Base-by-base conservation (phyloP, 2,113 vertebrate genomes). In the Rhynchomys soricoides region DNA sequence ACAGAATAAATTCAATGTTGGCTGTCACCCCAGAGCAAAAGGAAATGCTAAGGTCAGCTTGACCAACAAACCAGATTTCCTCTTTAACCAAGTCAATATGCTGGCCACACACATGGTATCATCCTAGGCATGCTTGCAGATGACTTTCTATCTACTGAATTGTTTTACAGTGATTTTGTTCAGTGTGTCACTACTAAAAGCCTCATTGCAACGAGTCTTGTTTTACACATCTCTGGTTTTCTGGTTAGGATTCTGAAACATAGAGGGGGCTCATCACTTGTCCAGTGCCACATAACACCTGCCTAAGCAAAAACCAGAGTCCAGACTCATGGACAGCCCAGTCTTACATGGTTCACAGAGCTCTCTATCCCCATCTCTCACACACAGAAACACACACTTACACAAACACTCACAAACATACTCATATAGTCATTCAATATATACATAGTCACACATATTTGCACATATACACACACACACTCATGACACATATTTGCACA, bases 1-100 rank as follows among this genome's bases (percentile, higher is more conserved):
- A 11, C 16, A 57, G 17, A 91, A 71, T 66, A 62, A 88, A 95
- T n/a, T 40, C 17, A 31, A 17, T 62, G 24, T 43, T 43, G 8
- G 16, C 15, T 2, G 3, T 70, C 48, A 95, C 86, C 50, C 96
- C 74, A 79, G 45, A 59, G n/a, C 45, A 89, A 79, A 66, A 97
- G 94, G 59, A 97, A 95, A 62, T 10, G 77, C 24, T 78, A 50
- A 96, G 86, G 75, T 79, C 77, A 82, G 94, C 40, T 57, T 74
- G 50, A 77, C 45, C 59, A 94, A 87, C 52, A 88, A 89, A 37
- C 9, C 7, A 52, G 26, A 40, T 48, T 24, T 64, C 26, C 37
- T 71, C 26, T 90, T 86, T 17, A n/a, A n/a, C 75, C 66, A 34
- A 8, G 71, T 17, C 31, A 82, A n/a, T 31, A 85, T 15, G 71